A percentile compares a stretch with the other conserved stretches of the same genome.
Conservation (phyloP, 2,888 invertebrate genomes). For the Crematogaster levior region DNA sequence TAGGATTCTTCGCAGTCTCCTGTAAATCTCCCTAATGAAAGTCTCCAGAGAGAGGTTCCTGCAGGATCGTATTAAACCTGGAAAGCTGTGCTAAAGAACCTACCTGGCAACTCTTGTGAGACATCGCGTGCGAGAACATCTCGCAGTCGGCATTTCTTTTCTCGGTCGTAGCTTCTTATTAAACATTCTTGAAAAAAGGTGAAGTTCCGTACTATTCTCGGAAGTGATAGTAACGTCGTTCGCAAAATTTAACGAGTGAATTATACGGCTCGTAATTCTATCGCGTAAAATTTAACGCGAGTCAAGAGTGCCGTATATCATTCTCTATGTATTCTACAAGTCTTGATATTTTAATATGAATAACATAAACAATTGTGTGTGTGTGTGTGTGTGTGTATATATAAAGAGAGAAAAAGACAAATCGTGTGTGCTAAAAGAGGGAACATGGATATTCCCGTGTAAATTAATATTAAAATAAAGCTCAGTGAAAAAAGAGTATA, state of each 20-base stretch:
- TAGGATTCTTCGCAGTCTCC: conserved; percentile 78
- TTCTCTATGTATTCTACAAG: neutral
- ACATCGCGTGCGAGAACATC: conserved; percentile 52
- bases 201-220: neutral
- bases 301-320: neutral
- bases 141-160: conserved; percentile 19
- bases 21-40: conserved; percentile 85
- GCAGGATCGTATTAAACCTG: conserved; percentile 83
- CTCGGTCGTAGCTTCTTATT: conserved; percentile 28
- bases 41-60: conserved; percentile 81
- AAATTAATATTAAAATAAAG: conserved; percentile 4
- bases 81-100: conserved; percentile 79
- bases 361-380: too few species aligned
- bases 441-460: neutral
- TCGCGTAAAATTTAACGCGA: neutral
- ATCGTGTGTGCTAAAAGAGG: neutral
- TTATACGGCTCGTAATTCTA: conserved; percentile 8
- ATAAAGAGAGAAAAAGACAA: neutral
- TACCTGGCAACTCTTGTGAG: conserved; percentile 62
- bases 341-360: neutral
- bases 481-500: neutral
- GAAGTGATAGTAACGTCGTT: neutral
- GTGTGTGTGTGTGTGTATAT: too few species aligned
- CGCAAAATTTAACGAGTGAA: conserved; percentile 29
- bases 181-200: conserved; percentile 37